Evolutionary conservation across 2,888 invertebrate species (phyloP), one percentile per base, ranked within the genome.

Genomic region (Tromatobia lineatoria): DNA sequence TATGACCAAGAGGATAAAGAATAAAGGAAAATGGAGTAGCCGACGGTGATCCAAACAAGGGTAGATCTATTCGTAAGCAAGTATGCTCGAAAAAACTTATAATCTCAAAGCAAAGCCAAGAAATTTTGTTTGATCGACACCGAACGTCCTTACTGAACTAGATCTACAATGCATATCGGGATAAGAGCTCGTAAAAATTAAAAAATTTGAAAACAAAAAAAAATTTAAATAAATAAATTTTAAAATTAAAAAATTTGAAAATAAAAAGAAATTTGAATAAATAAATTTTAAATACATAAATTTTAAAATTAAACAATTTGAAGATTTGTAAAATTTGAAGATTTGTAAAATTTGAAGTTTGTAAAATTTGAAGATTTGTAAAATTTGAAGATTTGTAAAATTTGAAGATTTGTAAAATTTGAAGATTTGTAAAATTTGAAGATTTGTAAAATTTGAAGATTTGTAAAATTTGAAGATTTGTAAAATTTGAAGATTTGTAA

Each of bases 41-140:
- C 10, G 34, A 3, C n/a, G 25, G 25, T 29, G 61, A 61, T 61
- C 25, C 2, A n/a, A 2, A 29, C 61, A n/a, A 61, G 15, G 8
- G 7, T 10, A n/a, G 61, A 61, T 61, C 61, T 34, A 34, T 61
- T 61, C 34, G 29, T 34, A 61, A 61, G 3, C 61, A 25, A 38
- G n/a, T 61, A 34, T 61, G 6, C 23, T 59, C 15, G 15, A 45
- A 45, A 45, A 50, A 18, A n/a, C 3, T n/a, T 7, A 18, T 4
- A 18, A n/a, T 6, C n/a, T 50, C 50, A 7, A n/a, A 50, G n/a
- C 18, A 18, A 50, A 50, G 0, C 18, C n/a, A 18, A 2, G 38
- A 6, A 10, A 38, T 38, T 38, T 38, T 38, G 38, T 10, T 38
- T 15, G 0, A 15, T 45, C 15, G 4, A 45, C 0, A 15, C 3